Conservation (phyloP, 2,797 vertebrate species). For the Myoxocephalus aenaeus region DNA sequence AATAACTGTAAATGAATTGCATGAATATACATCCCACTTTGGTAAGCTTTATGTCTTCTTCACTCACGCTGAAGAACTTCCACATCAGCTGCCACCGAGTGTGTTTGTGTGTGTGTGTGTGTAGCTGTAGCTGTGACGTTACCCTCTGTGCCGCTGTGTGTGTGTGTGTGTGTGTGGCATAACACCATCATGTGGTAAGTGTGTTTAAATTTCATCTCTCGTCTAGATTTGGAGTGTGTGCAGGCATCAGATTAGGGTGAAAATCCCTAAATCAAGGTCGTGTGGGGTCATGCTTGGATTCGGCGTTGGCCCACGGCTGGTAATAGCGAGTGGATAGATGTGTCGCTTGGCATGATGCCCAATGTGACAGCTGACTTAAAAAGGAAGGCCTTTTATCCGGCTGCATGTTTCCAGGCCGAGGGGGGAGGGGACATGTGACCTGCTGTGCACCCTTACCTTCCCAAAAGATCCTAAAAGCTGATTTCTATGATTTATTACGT, state of each 20-base stretch:
- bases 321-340: constrained; percentile 62
- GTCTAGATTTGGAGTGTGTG: neutral
- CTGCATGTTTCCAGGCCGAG: constrained; percentile 34
- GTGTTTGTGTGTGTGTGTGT: neutral
- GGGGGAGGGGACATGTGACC: constrained; percentile 24
- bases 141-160: neutral
- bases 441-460: constrained; percentile 12
- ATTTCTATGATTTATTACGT: constrained; percentile 1
- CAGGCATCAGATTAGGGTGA: constrained; percentile 2
- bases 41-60: neutral
- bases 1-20: no score
- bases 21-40: neutral
- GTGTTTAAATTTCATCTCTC: neutral
- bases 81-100: neutral
- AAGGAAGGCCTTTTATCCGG: constrained; percentile 63
- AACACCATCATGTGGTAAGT: no score
- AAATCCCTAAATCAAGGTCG: constrained; percentile 38
- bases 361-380: constrained; percentile 69
- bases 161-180: neutral
- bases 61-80: neutral
- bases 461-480: constrained; percentile 12
- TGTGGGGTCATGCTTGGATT: constrained; percentile 64
- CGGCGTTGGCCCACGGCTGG: constrained; percentile 65
- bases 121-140: no score
- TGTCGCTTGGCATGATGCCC: constrained; percentile 55